Percentiles rank a stretch among this genome's conserved stretches.
Conservation (phyloP, 1,140 invertebrate genomes). For the Zaprionus africanus region DNA sequence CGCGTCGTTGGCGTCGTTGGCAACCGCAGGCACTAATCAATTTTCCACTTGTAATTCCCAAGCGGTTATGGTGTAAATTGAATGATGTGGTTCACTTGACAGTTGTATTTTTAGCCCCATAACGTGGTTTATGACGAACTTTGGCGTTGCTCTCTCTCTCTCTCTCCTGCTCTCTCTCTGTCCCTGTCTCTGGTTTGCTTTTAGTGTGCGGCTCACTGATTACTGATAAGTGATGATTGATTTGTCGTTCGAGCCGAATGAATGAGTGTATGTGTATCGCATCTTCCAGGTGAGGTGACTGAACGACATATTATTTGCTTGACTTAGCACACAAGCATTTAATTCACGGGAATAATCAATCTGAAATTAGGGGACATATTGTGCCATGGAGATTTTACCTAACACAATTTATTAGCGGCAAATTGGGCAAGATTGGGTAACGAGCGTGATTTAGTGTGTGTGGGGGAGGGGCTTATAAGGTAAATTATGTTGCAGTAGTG, state of each 20-base stretch:
- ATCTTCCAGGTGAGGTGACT: slow-evolving; percentile 12
- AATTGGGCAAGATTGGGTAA: neutral
- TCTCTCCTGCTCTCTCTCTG: neutral
- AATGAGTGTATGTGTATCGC: slow-evolving; percentile 29
- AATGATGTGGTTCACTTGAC: slow-evolving; percentile 44
- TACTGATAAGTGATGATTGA: slow-evolving; percentile 48
- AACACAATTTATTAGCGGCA: neutral
- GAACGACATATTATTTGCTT: slow-evolving; percentile 31
- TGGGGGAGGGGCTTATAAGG: no score
- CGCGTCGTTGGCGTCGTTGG: neutral
- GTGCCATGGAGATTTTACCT: neutral
- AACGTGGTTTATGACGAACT: slow-evolving; percentile 1
- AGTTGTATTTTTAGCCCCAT: slow-evolving; percentile 43
- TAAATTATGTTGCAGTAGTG: neutral
- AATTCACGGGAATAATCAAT: slow-evolving; percentile 19
- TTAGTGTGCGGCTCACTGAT: slow-evolving; percentile 20
- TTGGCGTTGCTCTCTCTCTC: neutral
- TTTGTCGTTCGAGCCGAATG: slow-evolving; percentile 14
- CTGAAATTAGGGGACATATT: slow-evolving; percentile 9
- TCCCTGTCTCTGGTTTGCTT: neutral
- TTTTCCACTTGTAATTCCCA: slow-evolving; percentile 40
- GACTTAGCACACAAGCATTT: slow-evolving; percentile 27
- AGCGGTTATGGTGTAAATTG: slow-evolving; percentile 43
- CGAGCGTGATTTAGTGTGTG: neutral
- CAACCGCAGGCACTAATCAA: slow-evolving; percentile 25